Evolutionary conservation across 2,888 invertebrate species (phyloP).

Genomic region (Pharmacophagus antenor): DNA sequence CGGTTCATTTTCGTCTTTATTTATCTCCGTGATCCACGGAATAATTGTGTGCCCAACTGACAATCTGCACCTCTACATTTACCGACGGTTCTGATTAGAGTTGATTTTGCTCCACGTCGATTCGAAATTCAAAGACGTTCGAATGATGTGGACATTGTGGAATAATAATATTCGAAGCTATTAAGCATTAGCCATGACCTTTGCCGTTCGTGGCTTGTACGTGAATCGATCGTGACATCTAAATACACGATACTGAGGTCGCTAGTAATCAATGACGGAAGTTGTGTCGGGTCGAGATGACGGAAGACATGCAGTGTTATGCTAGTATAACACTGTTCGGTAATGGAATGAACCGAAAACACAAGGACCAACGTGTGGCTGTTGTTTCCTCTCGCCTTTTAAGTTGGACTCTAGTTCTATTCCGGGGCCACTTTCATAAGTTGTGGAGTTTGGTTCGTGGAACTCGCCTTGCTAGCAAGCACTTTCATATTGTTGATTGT

Average conservation of each 20-base stretch:
- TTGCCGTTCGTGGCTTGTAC: slow-evolving; percentile 64
- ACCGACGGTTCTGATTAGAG: neutral
- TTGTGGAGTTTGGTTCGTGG: too few relatives aligned
- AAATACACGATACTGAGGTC: slow-evolving; percentile 68
- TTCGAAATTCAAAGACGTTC: slow-evolving; percentile 32
- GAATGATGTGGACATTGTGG: slow-evolving; percentile 49
- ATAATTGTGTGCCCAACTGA: slow-evolving; percentile 12
- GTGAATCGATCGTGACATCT: slow-evolving; percentile 72
- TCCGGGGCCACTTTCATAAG: too few relatives aligned
- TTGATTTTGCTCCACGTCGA: slow-evolving; percentile 27
- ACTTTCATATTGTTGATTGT: too few relatives aligned
- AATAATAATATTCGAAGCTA: slow-evolving; percentile 50
- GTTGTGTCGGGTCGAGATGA: slow-evolving; percentile 51
- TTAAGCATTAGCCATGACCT: slow-evolving; percentile 66
- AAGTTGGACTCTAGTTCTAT: too few relatives aligned
- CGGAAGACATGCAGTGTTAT: slow-evolving; percentile 61
- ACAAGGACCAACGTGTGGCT: too few relatives aligned
- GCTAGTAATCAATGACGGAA: slow-evolving; percentile 73
- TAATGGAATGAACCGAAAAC: too few relatives aligned
- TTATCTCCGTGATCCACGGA: slow-evolving; percentile 17
- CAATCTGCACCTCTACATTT: slow-evolving; percentile 15
- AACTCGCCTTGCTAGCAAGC: too few relatives aligned
- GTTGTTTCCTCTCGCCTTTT: too few relatives aligned
- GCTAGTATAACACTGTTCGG: too few relatives aligned
- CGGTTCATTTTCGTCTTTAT: slow-evolving; percentile 27